These are phyloP conservation scores for Anolis sagrei DNA, from an alignment of 2,113 vertebrate genomes.

Conservation along the genomic window DNA sequence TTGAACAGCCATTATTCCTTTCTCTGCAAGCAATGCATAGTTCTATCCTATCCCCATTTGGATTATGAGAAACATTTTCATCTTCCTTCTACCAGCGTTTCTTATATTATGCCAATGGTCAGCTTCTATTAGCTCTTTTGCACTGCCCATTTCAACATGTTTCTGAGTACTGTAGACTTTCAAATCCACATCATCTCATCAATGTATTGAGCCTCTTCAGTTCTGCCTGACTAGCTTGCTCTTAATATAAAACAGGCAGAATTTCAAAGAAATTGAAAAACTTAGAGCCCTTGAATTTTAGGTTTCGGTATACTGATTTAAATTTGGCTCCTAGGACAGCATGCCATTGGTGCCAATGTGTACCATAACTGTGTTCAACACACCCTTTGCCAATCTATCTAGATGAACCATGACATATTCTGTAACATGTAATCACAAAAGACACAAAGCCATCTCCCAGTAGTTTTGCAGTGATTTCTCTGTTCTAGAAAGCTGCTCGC, in stretches of 20 bases:
- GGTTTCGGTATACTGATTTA: neutral
- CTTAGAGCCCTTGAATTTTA: neutral
- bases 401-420: neutral
- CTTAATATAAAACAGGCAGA: neutral
- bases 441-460: neutral
- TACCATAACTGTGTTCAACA: neutral
- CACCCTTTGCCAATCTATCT: neutral
- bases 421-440: neutral
- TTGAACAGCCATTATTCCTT: too few species aligned
- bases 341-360: neutral
- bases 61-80: neutral
- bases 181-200: neutral
- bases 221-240: neutral
- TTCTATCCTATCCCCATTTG: too few species aligned
- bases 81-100: neutral
- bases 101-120: neutral
- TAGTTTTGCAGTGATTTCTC: neutral
- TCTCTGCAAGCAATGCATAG: neutral
- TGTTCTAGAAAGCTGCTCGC: neutral
- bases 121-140: neutral
- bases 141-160: neutral
- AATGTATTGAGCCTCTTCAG: neutral
- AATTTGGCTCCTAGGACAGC: neutral
- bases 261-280: neutral
- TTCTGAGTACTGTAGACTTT: neutral